Conservation (phyloP, 1,140 invertebrate genomes). For the Latrodectus geometricus region DNA sequence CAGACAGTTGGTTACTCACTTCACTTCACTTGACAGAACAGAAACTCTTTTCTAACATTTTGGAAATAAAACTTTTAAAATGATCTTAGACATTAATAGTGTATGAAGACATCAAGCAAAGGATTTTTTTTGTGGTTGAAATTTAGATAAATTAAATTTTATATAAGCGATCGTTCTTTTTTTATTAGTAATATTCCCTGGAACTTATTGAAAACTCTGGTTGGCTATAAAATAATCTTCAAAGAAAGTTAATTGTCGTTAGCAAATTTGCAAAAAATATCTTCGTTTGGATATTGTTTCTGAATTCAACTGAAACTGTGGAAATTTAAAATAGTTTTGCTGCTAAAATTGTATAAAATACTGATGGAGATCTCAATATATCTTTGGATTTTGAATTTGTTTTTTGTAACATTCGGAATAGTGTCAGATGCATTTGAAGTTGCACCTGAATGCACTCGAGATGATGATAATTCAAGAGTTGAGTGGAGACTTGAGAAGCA, state of each 20-base stretch:
- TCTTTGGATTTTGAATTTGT: slow-evolving; percentile 36
- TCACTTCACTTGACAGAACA: neutral
- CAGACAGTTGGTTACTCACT: neutral
- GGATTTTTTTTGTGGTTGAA: neutral
- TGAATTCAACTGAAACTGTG: no score
- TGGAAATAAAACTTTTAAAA: neutral
- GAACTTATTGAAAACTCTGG: no score
- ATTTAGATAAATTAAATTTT: no score
- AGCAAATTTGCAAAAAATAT: neutral
- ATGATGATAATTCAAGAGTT: slow-evolving; percentile 34
- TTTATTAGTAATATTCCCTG: neutral
- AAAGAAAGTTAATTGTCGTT: no score
- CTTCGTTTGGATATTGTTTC: neutral
- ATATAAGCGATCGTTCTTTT: neutral
- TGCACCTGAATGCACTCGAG: slow-evolving; percentile 19
- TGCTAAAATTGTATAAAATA: neutral
- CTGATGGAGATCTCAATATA: slow-evolving; percentile 12
- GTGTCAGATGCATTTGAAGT: neutral
- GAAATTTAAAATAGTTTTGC: no score
- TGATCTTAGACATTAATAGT: neutral
- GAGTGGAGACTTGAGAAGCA: slow-evolving; percentile 47
- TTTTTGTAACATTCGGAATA: neutral
- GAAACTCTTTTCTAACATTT: neutral
- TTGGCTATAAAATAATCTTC: no score
- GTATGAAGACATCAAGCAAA: neutral